Conservation (phyloP, 1,140 invertebrate species). For the Drosophila bocki region DNA sequence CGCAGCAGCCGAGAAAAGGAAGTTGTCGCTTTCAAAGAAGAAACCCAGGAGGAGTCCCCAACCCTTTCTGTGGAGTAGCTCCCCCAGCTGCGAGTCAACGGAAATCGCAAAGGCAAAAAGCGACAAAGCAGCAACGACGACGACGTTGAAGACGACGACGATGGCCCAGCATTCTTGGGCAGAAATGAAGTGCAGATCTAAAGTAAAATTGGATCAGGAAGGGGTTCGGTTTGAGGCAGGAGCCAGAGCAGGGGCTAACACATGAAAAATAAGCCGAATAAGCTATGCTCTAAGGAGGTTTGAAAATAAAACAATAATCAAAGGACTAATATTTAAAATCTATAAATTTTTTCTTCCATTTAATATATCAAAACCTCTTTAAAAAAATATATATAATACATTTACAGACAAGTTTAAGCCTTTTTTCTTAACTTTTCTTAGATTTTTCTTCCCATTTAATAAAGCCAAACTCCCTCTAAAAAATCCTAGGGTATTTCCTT, state of each 20-base stretch:
- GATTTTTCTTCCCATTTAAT: not conserved
- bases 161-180: conserved; percentile 61
- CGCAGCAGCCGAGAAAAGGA: conserved; percentile 53
- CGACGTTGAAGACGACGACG: conserved; percentile 21
- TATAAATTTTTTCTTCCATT: not conserved
- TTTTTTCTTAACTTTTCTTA: not conserved
- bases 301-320: not conserved
- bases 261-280: conserved; percentile 23
- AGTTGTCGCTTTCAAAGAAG: conserved; percentile 50
- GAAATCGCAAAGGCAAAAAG: conserved; percentile 73
- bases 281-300: not conserved
- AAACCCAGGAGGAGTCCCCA: conserved; percentile 18
- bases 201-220: conserved; percentile 71
- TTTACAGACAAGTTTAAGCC: accelerated
- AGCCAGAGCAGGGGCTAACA: conserved; percentile 11
- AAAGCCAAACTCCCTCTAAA: no score
- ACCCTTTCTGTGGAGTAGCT: conserved; percentile 28
- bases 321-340: no score
- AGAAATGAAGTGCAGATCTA: conserved; percentile 74
- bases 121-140: conserved; percentile 16
- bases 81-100: conserved; percentile 65
- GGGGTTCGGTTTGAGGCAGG: not conserved
- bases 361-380: no score
- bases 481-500: conserved; percentile 41
- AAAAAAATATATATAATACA: no score